These are phyloP conservation scores for Heliconius hortense DNA, from an alignment of 2,888 invertebrate genomes.

Conservation along the genomic window DNA sequence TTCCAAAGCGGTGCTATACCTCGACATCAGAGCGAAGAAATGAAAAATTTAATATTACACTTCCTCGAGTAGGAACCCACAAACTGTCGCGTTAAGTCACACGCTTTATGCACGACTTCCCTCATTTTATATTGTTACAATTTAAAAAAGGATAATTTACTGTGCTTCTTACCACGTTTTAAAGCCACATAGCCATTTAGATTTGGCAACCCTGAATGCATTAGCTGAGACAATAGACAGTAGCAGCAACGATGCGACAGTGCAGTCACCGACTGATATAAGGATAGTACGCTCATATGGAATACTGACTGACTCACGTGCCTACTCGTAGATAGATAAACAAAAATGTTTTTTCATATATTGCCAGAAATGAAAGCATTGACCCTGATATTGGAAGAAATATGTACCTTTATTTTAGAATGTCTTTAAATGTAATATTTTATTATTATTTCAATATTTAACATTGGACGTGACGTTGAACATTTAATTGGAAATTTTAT, in stretches of 20 bases:
- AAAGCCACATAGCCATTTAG: neutral
- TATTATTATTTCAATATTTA: conserved; percentile 6
- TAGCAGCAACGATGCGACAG: conserved; percentile 47
- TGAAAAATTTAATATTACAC: too few species aligned
- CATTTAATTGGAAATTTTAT: neutral
- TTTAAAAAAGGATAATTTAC: neutral
- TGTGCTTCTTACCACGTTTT: too few species aligned
- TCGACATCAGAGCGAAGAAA: too few species aligned
- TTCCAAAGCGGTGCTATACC: too few species aligned
- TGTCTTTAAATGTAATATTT: neutral
- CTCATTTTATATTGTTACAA: neutral
- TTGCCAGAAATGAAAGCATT: neutral
- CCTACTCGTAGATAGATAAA: neutral
- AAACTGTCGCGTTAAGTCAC: too few species aligned
- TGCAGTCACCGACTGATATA: conserved; percentile 46
- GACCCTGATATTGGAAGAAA: neutral
- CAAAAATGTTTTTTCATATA: conserved; percentile 5
- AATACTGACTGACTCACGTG: conserved; percentile 43
- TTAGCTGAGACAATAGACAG: conserved; percentile 55
- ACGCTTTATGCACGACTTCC: too few species aligned
- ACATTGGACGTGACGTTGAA: neutral
- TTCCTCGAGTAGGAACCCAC: too few species aligned
- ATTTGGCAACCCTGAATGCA: conserved; percentile 50
- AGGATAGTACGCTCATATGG: conserved; percentile 52
- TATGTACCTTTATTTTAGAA: neutral